Conservation (phyloP, 2,888 invertebrate genomes). For the Hemithea aestivaria region DNA sequence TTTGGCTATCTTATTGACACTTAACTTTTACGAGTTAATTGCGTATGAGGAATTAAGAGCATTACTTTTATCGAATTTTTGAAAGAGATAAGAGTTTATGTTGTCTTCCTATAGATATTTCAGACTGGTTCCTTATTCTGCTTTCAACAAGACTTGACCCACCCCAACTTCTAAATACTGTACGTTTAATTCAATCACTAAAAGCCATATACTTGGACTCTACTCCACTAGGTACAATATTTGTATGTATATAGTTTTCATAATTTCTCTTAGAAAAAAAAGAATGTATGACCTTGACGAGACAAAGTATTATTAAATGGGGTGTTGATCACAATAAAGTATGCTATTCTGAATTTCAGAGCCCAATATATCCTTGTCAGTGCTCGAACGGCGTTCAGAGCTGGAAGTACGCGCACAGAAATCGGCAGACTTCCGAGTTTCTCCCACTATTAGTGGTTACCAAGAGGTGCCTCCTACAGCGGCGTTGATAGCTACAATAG, state of each 20-base stretch:
- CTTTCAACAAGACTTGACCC: too few species aligned
- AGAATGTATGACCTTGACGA: not conserved
- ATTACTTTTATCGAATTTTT: not conserved
- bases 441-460: conserved; percentile 26
- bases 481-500: conserved; percentile 45
- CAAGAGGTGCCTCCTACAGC: conserved; percentile 44
- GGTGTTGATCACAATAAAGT: not conserved
- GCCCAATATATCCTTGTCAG: conserved; percentile 55
- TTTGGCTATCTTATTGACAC: conserved; percentile 9
- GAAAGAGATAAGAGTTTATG: too few species aligned
- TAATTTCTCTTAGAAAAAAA: too few species aligned
- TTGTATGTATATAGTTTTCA: too few species aligned
- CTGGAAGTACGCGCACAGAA: conserved; percentile 64
- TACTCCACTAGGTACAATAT: too few species aligned
- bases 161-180: too few species aligned
- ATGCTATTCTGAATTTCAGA: conserved; percentile 40
- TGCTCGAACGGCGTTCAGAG: conserved; percentile 58
- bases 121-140: too few species aligned
- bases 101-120: too few species aligned
- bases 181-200: too few species aligned
- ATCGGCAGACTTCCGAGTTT: conserved; percentile 43
- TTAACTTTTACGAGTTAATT: conserved; percentile 1
- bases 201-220: too few species aligned
- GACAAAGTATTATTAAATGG: not conserved
- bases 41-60: not conserved